Percentiles rank a stretch among this genome's conserved stretches.
Evolutionary conservation across 2,888 invertebrate genomes (phyloP).

Genomic region (Pyralis farinalis): DNA sequence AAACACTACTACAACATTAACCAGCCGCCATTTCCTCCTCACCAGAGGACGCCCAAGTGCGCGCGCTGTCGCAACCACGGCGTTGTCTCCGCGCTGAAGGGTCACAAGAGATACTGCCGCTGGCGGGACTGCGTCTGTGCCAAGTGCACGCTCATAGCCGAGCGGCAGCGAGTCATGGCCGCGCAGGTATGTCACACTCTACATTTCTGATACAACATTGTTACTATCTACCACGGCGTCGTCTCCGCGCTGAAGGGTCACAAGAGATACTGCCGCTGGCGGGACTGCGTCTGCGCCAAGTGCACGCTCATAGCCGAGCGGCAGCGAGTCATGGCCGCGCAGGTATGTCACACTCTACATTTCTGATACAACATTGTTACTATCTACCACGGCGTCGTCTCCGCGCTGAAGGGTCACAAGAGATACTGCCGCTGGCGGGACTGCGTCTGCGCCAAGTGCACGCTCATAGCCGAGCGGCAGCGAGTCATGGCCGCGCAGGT

Average conservation of each 20-base stretch:
- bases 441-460: constrained; percentile 99
- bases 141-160: constrained; percentile 98
- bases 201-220: too few relatives aligned
- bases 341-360: constrained; percentile 85
- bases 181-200: constrained; percentile 90
- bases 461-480: constrained; percentile 97
- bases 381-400: constrained; percentile 99
- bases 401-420: constrained; percentile 96
- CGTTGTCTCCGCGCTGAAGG: constrained; percentile 96
- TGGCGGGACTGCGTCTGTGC: constrained; percentile 99
- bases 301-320: constrained; percentile 98
- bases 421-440: constrained; percentile 98
- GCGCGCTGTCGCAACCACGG: constrained; percentile 99
- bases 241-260: constrained; percentile 97
- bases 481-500: constrained; percentile 99
- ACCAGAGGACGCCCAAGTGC: constrained; percentile 94
- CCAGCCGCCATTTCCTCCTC: constrained; percentile 12
- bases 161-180: constrained; percentile 98
- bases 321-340: constrained; percentile 99
- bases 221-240: constrained; percentile 99
- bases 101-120: constrained; percentile 97
- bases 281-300: constrained; percentile 98
- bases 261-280: constrained; percentile 98
- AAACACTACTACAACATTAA: constrained; percentile 10
- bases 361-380: too few relatives aligned